phyloP scores from a whole-genome alignment of 2,113 vertebrate species.

The Cyprinodon tularosa region DNA sequence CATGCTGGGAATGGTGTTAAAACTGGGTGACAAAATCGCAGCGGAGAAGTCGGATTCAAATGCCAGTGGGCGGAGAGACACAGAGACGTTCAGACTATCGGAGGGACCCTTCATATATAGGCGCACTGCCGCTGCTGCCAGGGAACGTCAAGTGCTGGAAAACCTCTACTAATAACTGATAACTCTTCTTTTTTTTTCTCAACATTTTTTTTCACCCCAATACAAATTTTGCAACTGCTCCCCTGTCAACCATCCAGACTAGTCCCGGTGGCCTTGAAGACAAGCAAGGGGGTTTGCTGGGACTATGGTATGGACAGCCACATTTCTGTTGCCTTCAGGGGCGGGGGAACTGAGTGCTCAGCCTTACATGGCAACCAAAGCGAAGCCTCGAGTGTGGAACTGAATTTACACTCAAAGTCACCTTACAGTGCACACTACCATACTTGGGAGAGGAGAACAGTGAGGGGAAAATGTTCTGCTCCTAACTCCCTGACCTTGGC shows the following conservation, averaged over 20 bases:
- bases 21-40: conserved; percentile 49
- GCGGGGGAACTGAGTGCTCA: conserved; percentile 66
- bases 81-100: conserved; percentile 62
- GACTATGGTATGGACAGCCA: conserved; percentile 76
- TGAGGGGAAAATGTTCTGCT: conserved; percentile 65
- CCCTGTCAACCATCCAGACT: conserved; percentile 46
- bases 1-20: conserved; percentile 36
- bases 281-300: conserved; percentile 76
- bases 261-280: conserved; percentile 72
- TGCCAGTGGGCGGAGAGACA: conserved; percentile 60
- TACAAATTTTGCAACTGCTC: conserved; percentile 43
- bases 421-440: conserved; percentile 78
- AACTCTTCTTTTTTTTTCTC: conserved; percentile 31
- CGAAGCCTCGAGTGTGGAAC: conserved; percentile 74
- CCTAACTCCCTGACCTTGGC: conserved; percentile 69
- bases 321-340: conserved; percentile 67
- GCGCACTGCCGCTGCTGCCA: conserved; percentile 55
- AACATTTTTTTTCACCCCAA: conserved; percentile 51
- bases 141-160: conserved; percentile 60
- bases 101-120: conserved; percentile 64
- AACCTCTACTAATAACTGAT: conserved; percentile 26
- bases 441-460: conserved; percentile 70
- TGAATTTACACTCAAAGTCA: conserved; percentile 81
- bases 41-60: conserved; percentile 44
- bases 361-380: conserved; percentile 76